Conservation (phyloP, 2,113 vertebrate species). For the Cyrtonyx montezumae region DNA sequence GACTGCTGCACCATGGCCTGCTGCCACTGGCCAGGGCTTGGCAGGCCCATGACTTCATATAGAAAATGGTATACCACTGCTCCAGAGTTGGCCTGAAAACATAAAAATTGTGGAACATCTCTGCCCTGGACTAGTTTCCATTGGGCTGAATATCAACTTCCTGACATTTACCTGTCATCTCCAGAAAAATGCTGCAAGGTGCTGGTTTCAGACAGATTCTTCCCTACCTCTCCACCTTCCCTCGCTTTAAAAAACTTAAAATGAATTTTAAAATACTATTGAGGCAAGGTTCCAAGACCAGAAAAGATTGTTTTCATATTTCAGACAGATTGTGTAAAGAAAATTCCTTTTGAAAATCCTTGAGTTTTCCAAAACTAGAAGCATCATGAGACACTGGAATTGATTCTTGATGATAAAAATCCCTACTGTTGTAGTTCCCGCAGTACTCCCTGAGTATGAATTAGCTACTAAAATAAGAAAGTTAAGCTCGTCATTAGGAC, state of each 20-base stretch:
- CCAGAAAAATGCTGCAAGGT: neutral
- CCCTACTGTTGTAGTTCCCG: neutral
- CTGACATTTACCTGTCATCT: neutral
- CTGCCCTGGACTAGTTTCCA: neutral
- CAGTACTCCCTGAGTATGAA: neutral
- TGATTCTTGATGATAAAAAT: neutral
- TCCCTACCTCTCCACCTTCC: neutral
- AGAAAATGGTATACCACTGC: neutral
- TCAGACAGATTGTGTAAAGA: neutral
- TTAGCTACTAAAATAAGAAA: neutral
- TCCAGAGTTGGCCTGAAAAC: neutral
- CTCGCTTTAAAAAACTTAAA: neutral
- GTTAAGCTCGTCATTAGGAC: neutral
- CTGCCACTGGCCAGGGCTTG: neutral
- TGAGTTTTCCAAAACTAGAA: neutral
- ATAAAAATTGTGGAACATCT: neutral
- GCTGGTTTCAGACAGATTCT: neutral
- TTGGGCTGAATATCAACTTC: neutral
- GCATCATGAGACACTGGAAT: neutral
- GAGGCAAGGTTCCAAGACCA: neutral
- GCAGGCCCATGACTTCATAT: neutral
- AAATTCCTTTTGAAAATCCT: neutral
- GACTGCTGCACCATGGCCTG: fast-evolving
- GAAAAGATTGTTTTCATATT: neutral
- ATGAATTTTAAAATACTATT: neutral